These are phyloP conservation scores for Fopius arisanus DNA, from an alignment of 1,140 invertebrate genomes.

Conservation along the genomic window DNA sequence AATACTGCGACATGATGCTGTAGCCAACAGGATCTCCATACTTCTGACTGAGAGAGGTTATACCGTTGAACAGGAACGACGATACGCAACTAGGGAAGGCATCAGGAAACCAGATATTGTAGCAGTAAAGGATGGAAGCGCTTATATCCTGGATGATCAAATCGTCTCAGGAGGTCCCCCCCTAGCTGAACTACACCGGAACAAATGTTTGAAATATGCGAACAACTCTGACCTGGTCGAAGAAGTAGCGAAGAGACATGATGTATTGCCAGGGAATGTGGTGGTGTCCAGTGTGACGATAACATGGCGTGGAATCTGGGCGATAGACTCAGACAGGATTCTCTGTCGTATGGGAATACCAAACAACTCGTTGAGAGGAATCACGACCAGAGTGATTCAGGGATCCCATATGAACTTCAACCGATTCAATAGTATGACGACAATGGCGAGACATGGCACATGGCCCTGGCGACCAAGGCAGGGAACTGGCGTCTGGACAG, in stretches of 20 bases:
- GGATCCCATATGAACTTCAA: conserved; percentile 28
- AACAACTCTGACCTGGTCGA: not conserved
- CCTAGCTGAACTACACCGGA: not conserved
- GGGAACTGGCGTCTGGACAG: too few species aligned
- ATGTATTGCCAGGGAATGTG: not conserved
- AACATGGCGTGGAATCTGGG: conserved; percentile 32
- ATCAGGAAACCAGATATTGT: conserved; percentile 31
- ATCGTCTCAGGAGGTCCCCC: not conserved
- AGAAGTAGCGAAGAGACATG: not conserved
- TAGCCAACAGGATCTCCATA: conserved; percentile 1
- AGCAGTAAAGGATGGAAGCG: not conserved
- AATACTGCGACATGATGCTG: conserved; percentile 46
- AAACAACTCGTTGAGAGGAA: not conserved
- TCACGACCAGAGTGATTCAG: conserved; percentile 25
- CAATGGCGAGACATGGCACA: not conserved
- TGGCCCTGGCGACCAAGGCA: too few species aligned
- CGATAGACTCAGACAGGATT: not conserved
- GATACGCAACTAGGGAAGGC: not conserved
- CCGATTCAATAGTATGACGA: conserved; percentile 30
- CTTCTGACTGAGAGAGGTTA: not conserved
- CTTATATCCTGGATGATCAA: conserved; percentile 28
- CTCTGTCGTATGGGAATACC: not conserved
- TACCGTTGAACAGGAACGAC: conserved; percentile 20
- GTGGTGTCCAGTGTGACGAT: conserved; percentile 1
- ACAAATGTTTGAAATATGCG: conserved; percentile 25